A percentile compares a stretch with the other conserved stretches of the same genome.
Conservation (phyloP, 1,140 invertebrate genomes). For the Pogonomyrmex barbatus region DNA sequence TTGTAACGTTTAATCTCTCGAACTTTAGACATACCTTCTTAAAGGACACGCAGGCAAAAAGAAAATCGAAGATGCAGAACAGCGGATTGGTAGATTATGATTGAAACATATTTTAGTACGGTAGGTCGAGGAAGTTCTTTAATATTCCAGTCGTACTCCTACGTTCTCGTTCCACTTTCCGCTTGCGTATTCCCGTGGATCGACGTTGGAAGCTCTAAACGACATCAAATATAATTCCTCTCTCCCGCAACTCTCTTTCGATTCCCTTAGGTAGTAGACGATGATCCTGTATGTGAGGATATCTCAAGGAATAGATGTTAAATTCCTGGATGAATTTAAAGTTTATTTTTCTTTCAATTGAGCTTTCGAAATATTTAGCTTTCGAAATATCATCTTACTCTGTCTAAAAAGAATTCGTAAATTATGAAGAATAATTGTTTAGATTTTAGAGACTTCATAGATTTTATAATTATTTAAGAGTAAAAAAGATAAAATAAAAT, state of each 20-base stretch:
- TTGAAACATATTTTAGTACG: slow-evolving; percentile 41
- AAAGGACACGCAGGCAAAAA: not conserved
- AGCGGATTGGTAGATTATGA: slow-evolving; percentile 41
- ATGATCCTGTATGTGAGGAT: slow-evolving; percentile 21
- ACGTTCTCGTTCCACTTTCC: slow-evolving; percentile 42
- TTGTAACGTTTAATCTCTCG: not conserved
- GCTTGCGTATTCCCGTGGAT: slow-evolving; percentile 42
- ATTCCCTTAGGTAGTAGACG: slow-evolving; percentile 25
- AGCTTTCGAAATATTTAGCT: not conserved
- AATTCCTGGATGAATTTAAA: not conserved
- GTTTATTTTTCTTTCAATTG: slow-evolving; percentile 10
- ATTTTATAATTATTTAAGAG: slow-evolving; percentile 5
- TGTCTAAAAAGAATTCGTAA: not conserved
- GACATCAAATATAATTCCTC: slow-evolving; percentile 52
- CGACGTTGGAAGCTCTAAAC: slow-evolving; percentile 45
- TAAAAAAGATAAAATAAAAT: not conserved
- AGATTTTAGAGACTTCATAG: not conserved
- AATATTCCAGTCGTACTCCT: slow-evolving; percentile 26
- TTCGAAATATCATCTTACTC: not conserved
- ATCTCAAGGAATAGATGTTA: slow-evolving; percentile 11
- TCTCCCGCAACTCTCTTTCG: not conserved
- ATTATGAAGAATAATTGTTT: not conserved
- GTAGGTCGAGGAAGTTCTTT: slow-evolving; percentile 4
- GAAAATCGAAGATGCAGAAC: slow-evolving; percentile 42
- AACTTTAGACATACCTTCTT: not conserved